Conservation (phyloP, 1,140 invertebrate species). For the Nephila pilipes region DNA sequence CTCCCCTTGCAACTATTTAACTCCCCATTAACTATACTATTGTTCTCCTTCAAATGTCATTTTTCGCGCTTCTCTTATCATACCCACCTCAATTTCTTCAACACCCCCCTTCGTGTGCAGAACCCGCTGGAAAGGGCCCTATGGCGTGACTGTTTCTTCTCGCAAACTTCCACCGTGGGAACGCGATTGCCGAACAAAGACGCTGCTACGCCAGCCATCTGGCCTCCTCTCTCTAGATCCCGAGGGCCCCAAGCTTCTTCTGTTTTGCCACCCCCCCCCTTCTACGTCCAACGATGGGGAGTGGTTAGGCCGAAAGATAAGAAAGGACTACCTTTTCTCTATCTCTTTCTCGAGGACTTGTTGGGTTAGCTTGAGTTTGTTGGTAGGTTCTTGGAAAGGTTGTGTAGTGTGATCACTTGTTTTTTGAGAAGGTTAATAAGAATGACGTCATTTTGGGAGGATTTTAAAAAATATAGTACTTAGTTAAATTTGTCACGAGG, state of each 20-base stretch:
- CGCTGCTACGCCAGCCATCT: constrained; percentile 71
- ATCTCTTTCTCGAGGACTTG: background rate
- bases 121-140: background rate
- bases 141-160: constrained; percentile 32
- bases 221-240: constrained; percentile 42
- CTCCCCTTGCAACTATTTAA: no score
- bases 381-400: background rate
- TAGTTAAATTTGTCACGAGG: no score
- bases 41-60: background rate
- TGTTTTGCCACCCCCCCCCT: background rate
- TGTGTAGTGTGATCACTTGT: no score
- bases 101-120: constrained; percentile 10
- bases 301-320: constrained; percentile 67
- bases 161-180: constrained; percentile 68
- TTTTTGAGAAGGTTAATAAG: no score
- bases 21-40: background rate
- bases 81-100: background rate
- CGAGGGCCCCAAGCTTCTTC: background rate
- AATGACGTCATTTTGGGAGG: no score
- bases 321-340: constrained; percentile 38
- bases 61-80: background rate
- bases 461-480: no score
- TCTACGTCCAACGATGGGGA: constrained; percentile 6
- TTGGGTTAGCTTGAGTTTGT: background rate
- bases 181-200: constrained; percentile 73